phyloP scores from a whole-genome alignment of 2,113 vertebrate species.

The Anhinga anhinga region DNA sequence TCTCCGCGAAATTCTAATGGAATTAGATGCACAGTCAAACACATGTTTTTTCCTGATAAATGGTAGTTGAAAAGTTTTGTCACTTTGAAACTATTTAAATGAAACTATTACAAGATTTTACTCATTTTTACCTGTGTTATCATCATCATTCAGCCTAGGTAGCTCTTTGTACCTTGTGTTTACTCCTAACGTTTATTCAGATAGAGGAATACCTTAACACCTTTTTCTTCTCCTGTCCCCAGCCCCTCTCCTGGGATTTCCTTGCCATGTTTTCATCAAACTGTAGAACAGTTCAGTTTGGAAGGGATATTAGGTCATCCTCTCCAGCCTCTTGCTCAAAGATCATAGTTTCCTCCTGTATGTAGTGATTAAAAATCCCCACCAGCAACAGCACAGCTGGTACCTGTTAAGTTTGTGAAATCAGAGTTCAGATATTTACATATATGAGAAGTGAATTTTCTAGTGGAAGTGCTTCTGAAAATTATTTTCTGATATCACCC shows the following conservation, averaged over 20 bases:
- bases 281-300: neutral
- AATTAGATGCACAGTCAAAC: neutral
- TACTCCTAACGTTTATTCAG: neutral
- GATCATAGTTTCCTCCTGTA: neutral
- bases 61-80: neutral
- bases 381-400: neutral
- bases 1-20: neutral
- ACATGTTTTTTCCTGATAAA: neutral
- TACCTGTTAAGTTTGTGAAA: neutral
- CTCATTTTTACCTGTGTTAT: neutral
- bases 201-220: neutral
- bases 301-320: neutral
- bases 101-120: neutral
- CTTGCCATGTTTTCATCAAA: neutral
- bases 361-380: neutral
- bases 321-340: neutral
- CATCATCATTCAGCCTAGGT: neutral
- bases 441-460: neutral
- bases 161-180: neutral
- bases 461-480: neutral
- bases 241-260: neutral
- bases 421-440: neutral
- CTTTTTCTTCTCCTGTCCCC: neutral
- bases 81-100: neutral
- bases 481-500: neutral